Percentiles rank a stretch among this genome's conserved stretches.
Evolutionary conservation across 1,140 invertebrate species (phyloP).

Genomic region (Drosophila lacertosa): DNA sequence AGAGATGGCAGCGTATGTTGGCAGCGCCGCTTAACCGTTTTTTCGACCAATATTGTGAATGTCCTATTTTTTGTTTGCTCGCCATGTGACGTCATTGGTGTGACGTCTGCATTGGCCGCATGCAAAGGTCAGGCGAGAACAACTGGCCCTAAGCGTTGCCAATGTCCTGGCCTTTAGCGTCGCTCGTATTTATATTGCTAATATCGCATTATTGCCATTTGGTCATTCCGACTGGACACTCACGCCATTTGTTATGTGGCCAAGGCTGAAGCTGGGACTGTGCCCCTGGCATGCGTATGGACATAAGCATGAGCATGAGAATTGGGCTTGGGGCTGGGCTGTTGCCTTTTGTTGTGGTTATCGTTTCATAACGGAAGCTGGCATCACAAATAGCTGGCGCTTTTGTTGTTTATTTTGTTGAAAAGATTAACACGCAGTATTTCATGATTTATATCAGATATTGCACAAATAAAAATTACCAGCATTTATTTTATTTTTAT

Average conservation of each 20-base stretch:
- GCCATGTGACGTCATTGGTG: constrained; percentile 37
- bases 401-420: constrained; percentile 62
- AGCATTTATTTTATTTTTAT: constrained; percentile 63
- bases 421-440: constrained; percentile 68
- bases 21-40: constrained; percentile 8
- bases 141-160: background rate
- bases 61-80: constrained; percentile 12
- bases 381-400: constrained; percentile 36
- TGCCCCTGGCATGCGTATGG: background rate
- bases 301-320: constrained; percentile 12
- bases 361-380: constrained; percentile 63
- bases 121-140: constrained; percentile 28
- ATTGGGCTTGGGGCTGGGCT: constrained; percentile 12
- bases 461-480: constrained; percentile 73
- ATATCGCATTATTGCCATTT: constrained; percentile 51
- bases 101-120: constrained; percentile 24
- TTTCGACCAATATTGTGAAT: background rate
- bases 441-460: constrained; percentile 68
- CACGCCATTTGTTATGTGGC: constrained; percentile 21
- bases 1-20: constrained; percentile 23
- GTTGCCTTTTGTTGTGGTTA: constrained; percentile 21
- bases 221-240: constrained; percentile 18
- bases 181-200: constrained; percentile 38
- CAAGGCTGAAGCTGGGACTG: background rate
- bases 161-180: constrained; percentile 35